Evolutionary conservation across 2,113 vertebrate genomes (phyloP), one percentile per base, ranked within the genome.

Genomic region (Peromyscus maniculatus): DNA sequence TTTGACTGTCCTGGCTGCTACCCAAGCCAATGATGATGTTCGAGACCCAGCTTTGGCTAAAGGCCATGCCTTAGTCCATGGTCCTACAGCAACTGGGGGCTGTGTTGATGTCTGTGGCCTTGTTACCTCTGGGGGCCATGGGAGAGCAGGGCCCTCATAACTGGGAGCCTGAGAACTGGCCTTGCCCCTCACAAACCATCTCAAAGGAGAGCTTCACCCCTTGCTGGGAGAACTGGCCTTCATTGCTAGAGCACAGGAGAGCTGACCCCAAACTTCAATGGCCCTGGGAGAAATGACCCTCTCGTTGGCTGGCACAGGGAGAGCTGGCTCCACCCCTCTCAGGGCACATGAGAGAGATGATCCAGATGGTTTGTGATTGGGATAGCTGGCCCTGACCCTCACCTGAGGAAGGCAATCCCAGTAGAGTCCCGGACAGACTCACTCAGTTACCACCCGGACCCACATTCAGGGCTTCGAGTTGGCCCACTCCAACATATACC

Each of bases 21-120:
- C 69, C 16, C 16, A 16, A 9, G 36, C 7, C 31, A 36, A 17
- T n/a, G 36, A 15, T 36, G 33, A 71, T 71, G 6, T 71, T 17
- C 16, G 6, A 16, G 33, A 7, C 36, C 1, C 16, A 72, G 36
- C 15, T n/a, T n/a, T n/a, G 33, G 2, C 3, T 17, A 2, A n/a
- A 2, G 17, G 16, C 5, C 6, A n/a, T 72, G 17, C 69, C 36
- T 72, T 36, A 5, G 12, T 15, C 15, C 8, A n/a, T 19, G 33
- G 7, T 72, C 36, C 16, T 72, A 8, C 36, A 21, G 17, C 69
- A n/a, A 15, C 36, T 15, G 16, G 31, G 69, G 31, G 36, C 5
- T 71, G 5, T 72, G 69, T 19, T 72, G 67, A 71, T 71, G 36
- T 71, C 69, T 71, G 33, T 71, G 69, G 15, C 69, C 52, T 52